Evolutionary conservation across 2,797 vertebrate species (phyloP).

Genomic region (Coregonus ussuriensis): DNA sequence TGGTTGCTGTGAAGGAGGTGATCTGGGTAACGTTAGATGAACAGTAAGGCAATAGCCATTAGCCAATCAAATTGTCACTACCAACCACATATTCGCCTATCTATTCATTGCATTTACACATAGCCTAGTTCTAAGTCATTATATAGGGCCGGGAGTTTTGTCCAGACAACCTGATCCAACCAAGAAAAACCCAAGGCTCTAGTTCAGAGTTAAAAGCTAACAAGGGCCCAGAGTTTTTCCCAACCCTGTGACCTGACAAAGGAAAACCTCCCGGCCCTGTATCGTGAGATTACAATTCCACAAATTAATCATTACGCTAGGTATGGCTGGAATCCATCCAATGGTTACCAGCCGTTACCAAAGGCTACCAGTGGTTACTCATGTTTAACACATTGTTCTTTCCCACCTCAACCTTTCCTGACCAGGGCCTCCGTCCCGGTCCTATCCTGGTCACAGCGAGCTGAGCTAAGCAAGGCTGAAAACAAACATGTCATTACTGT

Average conservation of each 20-base stretch:
- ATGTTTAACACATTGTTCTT: too few species aligned
- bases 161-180: not conserved
- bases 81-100: not conserved
- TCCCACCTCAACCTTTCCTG: too few species aligned
- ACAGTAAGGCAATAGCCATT: not conserved
- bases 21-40: conserved; percentile 11
- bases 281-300: too few species aligned
- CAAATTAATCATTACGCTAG: too few species aligned
- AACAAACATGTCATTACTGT: conserved; percentile 10
- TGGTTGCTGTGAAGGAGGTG: conserved; percentile 1
- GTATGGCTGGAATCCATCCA: too few species aligned
- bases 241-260: not conserved
- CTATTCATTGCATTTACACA: not conserved
- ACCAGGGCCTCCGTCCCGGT: not conserved
- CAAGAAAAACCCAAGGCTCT: too few species aligned
- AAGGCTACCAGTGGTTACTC: too few species aligned
- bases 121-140: not conserved
- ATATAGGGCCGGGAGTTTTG: not conserved
- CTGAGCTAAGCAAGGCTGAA: not conserved
- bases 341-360: too few species aligned
- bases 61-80: not conserved
- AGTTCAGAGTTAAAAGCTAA: too few species aligned
- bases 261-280: too few species aligned
- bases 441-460: not conserved
- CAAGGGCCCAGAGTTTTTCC: too few species aligned